These are phyloP conservation scores for Pollenia labialis DNA, from an alignment of 2,888 invertebrate genomes.

Conservation along the genomic window DNA sequence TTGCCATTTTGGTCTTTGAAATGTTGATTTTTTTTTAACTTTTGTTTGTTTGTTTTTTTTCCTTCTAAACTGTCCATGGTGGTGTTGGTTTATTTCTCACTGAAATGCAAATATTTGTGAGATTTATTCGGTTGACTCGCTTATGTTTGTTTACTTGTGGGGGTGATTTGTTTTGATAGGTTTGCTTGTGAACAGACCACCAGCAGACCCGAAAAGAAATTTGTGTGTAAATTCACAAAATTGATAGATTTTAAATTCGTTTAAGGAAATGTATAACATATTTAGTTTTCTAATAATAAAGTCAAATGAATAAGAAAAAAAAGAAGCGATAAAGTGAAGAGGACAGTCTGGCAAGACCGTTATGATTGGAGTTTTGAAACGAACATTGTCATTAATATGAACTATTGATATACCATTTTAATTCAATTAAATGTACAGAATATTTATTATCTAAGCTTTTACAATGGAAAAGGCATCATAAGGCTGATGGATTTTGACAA, in stretches of 20 bases:
- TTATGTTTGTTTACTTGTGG: neutral
- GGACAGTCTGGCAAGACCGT: no score
- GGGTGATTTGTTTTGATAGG: constrained; percentile 1
- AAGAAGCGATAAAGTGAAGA: neutral
- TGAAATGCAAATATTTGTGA: constrained; percentile 49
- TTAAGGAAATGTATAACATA: neutral
- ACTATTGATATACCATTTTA: no score
- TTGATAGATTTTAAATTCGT: constrained; percentile 21
- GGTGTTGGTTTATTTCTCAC: constrained; percentile 37
- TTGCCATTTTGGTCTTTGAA: constrained; percentile 14
- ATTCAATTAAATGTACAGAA: no score
- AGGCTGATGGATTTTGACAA: no score
- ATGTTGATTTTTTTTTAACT: neutral
- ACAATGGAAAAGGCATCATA: no score
- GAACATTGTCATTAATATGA: no score
- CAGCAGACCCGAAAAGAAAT: neutral
- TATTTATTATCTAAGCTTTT: no score
- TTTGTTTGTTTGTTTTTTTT: neutral
- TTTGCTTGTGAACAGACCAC: neutral
- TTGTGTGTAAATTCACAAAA: neutral
- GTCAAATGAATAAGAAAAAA: neutral
- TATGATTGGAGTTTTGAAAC: no score
- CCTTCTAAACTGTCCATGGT: neutral
- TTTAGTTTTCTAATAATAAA: neutral
- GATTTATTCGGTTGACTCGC: constrained; percentile 11